These are phyloP conservation scores for Deilephila elpenor DNA, from an alignment of 2,888 invertebrate genomes.

Conservation along the genomic window DNA sequence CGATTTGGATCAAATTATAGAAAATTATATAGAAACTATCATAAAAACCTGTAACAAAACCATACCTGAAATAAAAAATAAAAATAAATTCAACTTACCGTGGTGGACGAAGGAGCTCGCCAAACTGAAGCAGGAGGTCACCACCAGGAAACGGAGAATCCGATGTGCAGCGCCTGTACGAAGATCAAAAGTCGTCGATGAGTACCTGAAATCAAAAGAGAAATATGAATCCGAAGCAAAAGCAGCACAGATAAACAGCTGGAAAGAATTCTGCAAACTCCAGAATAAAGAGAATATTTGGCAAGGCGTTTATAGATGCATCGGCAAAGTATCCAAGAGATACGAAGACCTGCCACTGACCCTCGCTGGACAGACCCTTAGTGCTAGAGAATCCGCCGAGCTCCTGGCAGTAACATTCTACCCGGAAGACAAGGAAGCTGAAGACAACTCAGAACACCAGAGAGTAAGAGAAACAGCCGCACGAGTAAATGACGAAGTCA, in stretches of 20 bases:
- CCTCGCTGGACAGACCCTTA: background rate
- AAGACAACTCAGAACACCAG: too few species aligned
- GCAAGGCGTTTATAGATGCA: constrained; percentile 32
- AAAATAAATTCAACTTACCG: background rate
- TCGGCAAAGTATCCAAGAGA: constrained; percentile 13
- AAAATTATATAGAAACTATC: constrained; percentile 10
- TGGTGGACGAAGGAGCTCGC: too few species aligned
- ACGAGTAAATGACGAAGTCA: too few species aligned
- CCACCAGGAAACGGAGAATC: too few species aligned
- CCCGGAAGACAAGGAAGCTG: too few species aligned
- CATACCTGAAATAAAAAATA: constrained; percentile 28
- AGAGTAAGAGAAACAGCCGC: too few species aligned
- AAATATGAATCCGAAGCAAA: constrained; percentile 3
- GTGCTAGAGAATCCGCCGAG: background rate
- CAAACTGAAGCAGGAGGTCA: too few species aligned
- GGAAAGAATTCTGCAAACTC: constrained; percentile 37
- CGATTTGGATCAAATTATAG: constrained; percentile 11
- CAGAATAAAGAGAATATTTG: constrained; percentile 36
- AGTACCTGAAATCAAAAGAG: constrained; percentile 29
- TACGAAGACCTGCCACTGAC: constrained; percentile 25
- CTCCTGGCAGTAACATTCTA: background rate
- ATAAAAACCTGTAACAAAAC: constrained; percentile 14
- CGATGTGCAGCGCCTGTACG: constrained; percentile 27
- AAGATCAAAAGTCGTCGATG: background rate
- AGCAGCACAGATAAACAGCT: constrained; percentile 24